Conservation (phyloP, 2,797 vertebrate species). For the Spinibarbus caldwelli region DNA sequence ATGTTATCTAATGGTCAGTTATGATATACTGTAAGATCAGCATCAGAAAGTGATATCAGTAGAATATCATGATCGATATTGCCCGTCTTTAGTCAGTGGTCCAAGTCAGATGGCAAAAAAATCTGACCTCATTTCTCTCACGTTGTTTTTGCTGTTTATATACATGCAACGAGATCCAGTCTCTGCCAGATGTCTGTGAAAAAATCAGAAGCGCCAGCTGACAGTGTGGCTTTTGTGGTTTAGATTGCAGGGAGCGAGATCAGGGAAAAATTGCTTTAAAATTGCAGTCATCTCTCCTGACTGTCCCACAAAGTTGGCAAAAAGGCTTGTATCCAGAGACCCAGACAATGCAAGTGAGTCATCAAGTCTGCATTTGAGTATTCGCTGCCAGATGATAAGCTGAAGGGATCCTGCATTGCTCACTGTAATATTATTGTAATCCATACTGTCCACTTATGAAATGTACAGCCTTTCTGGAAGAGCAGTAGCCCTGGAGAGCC, state of each 20-base stretch:
- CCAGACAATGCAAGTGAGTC: conserved; percentile 1
- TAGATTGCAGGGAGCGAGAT: conserved; percentile 1
- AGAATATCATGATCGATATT: not conserved
- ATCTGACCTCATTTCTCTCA: not conserved
- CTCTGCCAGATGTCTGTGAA: conserved; percentile 1
- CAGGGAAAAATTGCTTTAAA: conserved; percentile 13
- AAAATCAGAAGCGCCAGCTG: not conserved
- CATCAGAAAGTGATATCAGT: not conserved
- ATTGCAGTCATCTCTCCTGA: conserved; percentile 24
- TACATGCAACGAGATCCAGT: not conserved
- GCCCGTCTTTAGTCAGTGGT: not conserved
- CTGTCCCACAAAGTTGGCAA: conserved; percentile 12
- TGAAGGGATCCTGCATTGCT: not conserved
- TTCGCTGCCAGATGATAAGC: not conserved
- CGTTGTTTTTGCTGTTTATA: not conserved
- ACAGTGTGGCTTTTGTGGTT: not conserved
- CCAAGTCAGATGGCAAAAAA: not conserved
- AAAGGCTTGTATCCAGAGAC: conserved; percentile 14
- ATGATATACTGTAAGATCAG: not conserved
- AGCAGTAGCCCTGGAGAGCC: not conserved
- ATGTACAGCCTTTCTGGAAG: not conserved
- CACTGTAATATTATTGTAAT: conserved; percentile 8
- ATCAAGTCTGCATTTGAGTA: not conserved
- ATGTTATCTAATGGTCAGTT: not conserved
- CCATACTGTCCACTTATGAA: not conserved